Evolutionary conservation across 2,888 invertebrate species (phyloP), one percentile per base, ranked within the genome.

Genomic region (Galerucella calmariensis): DNA sequence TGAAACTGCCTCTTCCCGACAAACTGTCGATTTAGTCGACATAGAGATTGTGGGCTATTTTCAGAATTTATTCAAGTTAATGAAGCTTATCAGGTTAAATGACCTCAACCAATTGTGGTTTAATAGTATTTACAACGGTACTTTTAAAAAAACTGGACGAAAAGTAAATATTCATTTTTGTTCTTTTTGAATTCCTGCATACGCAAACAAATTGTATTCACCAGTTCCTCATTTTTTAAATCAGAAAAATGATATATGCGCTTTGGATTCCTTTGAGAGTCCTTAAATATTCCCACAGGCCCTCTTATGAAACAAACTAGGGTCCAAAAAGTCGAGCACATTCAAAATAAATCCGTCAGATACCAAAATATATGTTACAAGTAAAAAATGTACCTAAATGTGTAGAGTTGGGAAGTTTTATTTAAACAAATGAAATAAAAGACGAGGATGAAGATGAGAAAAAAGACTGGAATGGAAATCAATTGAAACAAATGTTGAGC

Each of bases 11-110:
- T 69, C 69, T 51, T 61, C 11, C 27, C 41, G 58, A 67, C 35
- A 56, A 75, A 63, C 72, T 66, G 56, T 72, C 72, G 56, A 46
- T 65, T 70, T 62, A 63, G 44, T 62, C 68, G 48, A 66, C 69
- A 66, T 53, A 69, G 65, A 59, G 67, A 70, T 70, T 69, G 44
- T 67, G 68, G 62, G 61, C 53, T 14, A 67, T 20, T 58, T 67
- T 56, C 67, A 46, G 53, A 56, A 9, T 41, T 67, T 24, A 67
- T 41, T 67, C 20, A 67, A 65, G 63, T 65, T 65, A 67, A 67
- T 67, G 41, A 56, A 27, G 16, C 51, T n/a, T 35, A 44, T 62
- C 44, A 46, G n/a, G n/a, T 63, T 35, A 41, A 20, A 63, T 63
- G 16, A 11, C 41, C n/a, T 8, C 20, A 61, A 27, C 20, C 9